Conservation (phyloP, 2,113 vertebrate genomes). For the Sebastes fasciatus region DNA sequence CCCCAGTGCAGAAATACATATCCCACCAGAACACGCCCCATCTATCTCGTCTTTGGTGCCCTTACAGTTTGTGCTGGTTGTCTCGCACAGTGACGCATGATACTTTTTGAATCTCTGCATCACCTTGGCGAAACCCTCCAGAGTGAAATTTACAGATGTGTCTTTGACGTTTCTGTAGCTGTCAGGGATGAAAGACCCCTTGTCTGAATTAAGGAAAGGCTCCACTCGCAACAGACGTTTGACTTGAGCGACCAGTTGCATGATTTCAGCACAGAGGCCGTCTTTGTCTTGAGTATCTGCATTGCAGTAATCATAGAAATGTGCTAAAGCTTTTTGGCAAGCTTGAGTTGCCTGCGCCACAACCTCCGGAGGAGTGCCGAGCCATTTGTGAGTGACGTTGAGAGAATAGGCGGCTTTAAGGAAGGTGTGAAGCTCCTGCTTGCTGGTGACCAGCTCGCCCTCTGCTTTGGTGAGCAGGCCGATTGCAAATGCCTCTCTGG, state of each 20-base stretch:
- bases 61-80: slow-evolving; percentile 76
- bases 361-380: slow-evolving; percentile 64
- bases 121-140: slow-evolving; percentile 81
- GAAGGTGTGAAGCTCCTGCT: slow-evolving; percentile 93
- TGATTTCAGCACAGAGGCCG: slow-evolving; percentile 83
- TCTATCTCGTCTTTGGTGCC: background rate
- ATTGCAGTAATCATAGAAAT: slow-evolving; percentile 82
- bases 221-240: slow-evolving; percentile 82
- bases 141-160: slow-evolving; percentile 66
- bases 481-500: slow-evolving; percentile 91
- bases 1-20: slow-evolving; percentile 88
- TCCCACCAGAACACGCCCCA: slow-evolving; percentile 26
- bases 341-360: slow-evolving; percentile 53
- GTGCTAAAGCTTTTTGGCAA: slow-evolving; percentile 85
- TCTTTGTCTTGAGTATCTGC: slow-evolving; percentile 78
- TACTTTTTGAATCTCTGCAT: slow-evolving; percentile 87
- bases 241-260: slow-evolving; percentile 80
- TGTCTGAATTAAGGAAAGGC: slow-evolving; percentile 85
- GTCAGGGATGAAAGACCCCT: slow-evolving; percentile 89
- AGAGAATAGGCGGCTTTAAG: slow-evolving; percentile 92
- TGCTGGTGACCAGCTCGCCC: slow-evolving; percentile 82
- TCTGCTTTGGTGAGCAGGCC: slow-evolving; percentile 89
- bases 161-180: slow-evolving; percentile 78
- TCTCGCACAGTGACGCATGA: slow-evolving; percentile 87
- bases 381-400: slow-evolving; percentile 82